Conservation (phyloP, 2,797 vertebrate species). For the Petrocephalus schoutedeni region DNA sequence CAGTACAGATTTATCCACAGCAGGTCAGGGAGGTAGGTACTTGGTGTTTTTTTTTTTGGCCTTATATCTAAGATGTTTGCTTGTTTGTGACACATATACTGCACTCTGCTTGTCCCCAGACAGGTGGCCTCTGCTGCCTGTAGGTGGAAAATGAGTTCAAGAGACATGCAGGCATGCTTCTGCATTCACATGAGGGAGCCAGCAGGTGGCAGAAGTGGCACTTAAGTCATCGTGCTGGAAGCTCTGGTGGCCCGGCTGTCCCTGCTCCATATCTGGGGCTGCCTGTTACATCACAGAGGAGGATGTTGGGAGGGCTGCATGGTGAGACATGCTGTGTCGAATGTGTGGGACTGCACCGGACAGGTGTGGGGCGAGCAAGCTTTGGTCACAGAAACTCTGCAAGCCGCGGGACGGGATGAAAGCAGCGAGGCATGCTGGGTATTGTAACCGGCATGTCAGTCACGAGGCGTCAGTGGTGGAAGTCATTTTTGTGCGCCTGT, state of each 20-base stretch:
- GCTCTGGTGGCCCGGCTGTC: background rate
- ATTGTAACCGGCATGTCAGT: background rate
- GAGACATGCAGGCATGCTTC: background rate
- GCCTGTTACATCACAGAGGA: background rate
- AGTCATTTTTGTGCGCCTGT: constrained; percentile 1
- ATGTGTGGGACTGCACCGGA: background rate
- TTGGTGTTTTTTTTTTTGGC: background rate
- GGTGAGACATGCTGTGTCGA: background rate
- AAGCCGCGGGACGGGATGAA: background rate
- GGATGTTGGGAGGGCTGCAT: background rate
- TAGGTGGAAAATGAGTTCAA: background rate
- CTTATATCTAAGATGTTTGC: background rate
- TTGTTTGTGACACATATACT: background rate
- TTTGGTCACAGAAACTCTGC: background rate
- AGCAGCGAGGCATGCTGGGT: constrained; percentile 1
- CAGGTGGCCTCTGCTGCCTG: background rate
- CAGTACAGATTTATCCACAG: background rate
- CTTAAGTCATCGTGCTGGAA: constrained; percentile 26
- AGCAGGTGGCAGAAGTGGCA: constrained; percentile 60
- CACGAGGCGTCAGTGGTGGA: background rate
- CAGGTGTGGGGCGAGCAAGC: background rate
- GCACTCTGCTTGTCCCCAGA: background rate
- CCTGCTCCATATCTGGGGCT: background rate
- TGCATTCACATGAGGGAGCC: constrained; percentile 30
- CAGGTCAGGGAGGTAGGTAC: background rate